Evolutionary conservation across 2,888 invertebrate species (phyloP).

Genomic region (Hypolimnas misippus): DNA sequence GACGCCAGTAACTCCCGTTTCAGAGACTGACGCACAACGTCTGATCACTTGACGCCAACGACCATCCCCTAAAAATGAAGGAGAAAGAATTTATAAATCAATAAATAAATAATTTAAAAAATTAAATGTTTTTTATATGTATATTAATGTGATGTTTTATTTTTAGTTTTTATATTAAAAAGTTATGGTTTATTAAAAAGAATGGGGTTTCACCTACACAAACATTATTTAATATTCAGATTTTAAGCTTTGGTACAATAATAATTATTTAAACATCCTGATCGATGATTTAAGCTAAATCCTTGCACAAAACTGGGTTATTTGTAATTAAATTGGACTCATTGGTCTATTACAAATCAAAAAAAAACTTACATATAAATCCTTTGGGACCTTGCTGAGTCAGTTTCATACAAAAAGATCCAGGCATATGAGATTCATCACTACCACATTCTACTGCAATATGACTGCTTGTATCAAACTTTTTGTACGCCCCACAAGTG

Average conservation of each 20-base stretch:
- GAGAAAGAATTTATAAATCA: not conserved
- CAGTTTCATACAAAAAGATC: slow-evolving; percentile 97
- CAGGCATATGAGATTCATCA: slow-evolving; percentile 96
- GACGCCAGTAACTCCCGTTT: slow-evolving; percentile 96
- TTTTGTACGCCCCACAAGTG: slow-evolving; percentile 94
- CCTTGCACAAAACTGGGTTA: no score
- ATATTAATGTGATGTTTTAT: no score
- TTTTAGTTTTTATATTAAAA: no score
- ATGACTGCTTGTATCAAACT: slow-evolving; percentile 92
- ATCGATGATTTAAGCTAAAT: no score
- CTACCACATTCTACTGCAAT: slow-evolving; percentile 97
- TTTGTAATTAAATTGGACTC: no score
- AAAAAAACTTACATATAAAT: slow-evolving; percentile 97
- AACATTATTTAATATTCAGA: no score
- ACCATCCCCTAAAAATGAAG: slow-evolving; percentile 91
- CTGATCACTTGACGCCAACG: slow-evolving; percentile 96
- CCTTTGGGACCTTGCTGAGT: slow-evolving; percentile 97
- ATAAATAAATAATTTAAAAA: not conserved
- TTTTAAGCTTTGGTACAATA: no score
- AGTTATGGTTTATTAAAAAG: no score
- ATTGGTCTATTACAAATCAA: no score
- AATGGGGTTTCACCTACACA: no score
- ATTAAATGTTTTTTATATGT: no score
- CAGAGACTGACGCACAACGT: slow-evolving; percentile 94
- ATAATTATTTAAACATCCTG: no score